Conservation (phyloP, 2,113 vertebrate genomes). For the Erythrolamprus reginae region DNA sequence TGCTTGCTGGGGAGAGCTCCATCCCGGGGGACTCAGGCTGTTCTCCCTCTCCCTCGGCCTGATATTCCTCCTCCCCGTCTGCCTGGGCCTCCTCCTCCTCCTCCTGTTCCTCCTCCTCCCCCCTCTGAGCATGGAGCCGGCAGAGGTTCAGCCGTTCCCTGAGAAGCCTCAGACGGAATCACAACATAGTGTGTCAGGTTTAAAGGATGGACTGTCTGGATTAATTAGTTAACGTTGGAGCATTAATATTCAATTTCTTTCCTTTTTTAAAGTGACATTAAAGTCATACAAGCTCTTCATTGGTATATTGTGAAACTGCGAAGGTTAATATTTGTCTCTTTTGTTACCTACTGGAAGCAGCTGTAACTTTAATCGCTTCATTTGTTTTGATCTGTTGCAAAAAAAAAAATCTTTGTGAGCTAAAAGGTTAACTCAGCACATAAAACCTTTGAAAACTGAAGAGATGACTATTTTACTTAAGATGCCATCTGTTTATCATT, state of each 20-base stretch:
- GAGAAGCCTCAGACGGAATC: too few species aligned
- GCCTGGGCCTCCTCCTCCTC: too few species aligned
- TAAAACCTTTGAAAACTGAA: constrained; percentile 29
- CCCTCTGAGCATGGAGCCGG: too few species aligned
- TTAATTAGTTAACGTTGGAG: not conserved
- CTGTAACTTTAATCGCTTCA: constrained; percentile 41
- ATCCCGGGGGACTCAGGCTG: too few species aligned
- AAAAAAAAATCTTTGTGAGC: constrained; percentile 8
- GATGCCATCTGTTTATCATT: constrained; percentile 21
- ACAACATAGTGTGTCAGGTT: not conserved
- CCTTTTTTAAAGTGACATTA: constrained; percentile 10
- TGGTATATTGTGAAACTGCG: not conserved
- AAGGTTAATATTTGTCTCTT: constrained; percentile 34
- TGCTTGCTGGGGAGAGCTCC: too few species aligned
- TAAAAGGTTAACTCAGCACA: constrained; percentile 33
- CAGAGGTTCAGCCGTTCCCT: too few species aligned
- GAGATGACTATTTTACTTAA: constrained; percentile 36
- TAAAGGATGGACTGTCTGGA: not conserved
- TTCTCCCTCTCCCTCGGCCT: too few species aligned
- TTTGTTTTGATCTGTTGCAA: constrained; percentile 54
- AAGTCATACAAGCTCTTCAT: not conserved
- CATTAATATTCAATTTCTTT: not conserved
- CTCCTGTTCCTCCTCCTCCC: too few species aligned
- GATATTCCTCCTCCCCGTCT: too few species aligned
- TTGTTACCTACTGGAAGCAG: constrained; percentile 18